phyloP scores from a whole-genome alignment of 53 echinoderm and acorn worm genomes.

The Henricia sp. region DNA sequence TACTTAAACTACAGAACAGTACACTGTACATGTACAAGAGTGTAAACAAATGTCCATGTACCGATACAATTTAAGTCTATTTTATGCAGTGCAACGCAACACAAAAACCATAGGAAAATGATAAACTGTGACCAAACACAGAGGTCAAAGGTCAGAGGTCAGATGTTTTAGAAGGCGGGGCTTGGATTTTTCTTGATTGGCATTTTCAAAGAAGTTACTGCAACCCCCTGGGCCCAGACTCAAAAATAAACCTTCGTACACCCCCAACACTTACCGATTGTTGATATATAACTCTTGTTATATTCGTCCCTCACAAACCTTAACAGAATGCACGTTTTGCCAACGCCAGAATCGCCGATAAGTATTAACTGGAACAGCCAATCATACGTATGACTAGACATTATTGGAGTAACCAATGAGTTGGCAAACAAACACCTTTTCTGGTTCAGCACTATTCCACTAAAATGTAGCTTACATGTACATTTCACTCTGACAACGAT shows the following conservation, averaged over 20 bases:
- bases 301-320: conserved; percentile 88
- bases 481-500: background rate
- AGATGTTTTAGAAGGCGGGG: too few species aligned
- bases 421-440: background rate
- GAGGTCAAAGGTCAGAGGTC: background rate
- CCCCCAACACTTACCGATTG: conserved; percentile 83
- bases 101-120: too few species aligned
- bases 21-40: too few species aligned
- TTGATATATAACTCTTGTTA: conserved; percentile 92
- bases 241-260: too few species aligned
- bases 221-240: too few species aligned
- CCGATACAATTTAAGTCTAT: too few species aligned
- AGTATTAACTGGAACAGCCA: conserved; percentile 88
- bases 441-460: background rate
- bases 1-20: too few species aligned
- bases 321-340: conserved; percentile 91
- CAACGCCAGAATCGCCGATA: conserved; percentile 94
- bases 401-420: conserved; percentile 2
- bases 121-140: too few species aligned
- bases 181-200: too few species aligned
- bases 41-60: too few species aligned
- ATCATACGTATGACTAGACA: conserved; percentile 72
- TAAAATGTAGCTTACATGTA: background rate
- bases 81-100: too few species aligned
- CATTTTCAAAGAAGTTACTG: too few species aligned